Conservation (phyloP, 2,797 vertebrate genomes). For the Lagorchestes hirsutus region DNA sequence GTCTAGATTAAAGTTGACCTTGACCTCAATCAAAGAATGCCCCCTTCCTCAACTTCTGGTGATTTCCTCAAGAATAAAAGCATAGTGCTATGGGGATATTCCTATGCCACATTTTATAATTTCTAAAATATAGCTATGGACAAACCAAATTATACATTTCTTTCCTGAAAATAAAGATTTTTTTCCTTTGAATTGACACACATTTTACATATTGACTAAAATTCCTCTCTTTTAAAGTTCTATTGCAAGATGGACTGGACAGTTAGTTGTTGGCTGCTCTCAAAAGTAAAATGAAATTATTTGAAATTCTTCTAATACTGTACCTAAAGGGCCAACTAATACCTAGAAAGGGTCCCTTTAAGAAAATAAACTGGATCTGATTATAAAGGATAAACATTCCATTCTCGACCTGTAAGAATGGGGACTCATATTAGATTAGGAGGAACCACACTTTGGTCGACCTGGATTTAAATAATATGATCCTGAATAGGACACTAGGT, state of each 20-base stretch:
- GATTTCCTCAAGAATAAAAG: neutral
- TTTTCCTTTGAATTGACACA: neutral
- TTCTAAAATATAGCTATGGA: neutral
- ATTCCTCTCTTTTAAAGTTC: neutral
- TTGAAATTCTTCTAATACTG: neutral
- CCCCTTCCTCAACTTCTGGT: neutral
- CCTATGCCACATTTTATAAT: neutral
- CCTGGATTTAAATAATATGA: too few species aligned
- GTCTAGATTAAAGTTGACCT: too few species aligned
- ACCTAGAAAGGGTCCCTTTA: neutral
- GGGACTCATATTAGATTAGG: too few species aligned
- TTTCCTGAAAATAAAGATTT: conserved; percentile 1
- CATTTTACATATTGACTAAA: neutral
- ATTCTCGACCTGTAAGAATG: too few species aligned
- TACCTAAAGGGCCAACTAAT: too few species aligned
- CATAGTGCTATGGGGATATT: neutral
- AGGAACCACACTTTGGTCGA: too few species aligned
- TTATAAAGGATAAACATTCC: conserved; percentile 6
- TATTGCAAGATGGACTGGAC: neutral
- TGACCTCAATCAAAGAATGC: neutral
- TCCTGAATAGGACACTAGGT: too few species aligned
- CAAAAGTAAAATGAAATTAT: neutral
- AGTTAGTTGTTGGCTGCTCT: neutral
- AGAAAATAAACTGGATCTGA: neutral
- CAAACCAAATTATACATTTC: neutral